These are phyloP conservation scores for Congeria kusceri DNA, from an alignment of 2,888 invertebrate species.

Conservation along the genomic window DNA sequence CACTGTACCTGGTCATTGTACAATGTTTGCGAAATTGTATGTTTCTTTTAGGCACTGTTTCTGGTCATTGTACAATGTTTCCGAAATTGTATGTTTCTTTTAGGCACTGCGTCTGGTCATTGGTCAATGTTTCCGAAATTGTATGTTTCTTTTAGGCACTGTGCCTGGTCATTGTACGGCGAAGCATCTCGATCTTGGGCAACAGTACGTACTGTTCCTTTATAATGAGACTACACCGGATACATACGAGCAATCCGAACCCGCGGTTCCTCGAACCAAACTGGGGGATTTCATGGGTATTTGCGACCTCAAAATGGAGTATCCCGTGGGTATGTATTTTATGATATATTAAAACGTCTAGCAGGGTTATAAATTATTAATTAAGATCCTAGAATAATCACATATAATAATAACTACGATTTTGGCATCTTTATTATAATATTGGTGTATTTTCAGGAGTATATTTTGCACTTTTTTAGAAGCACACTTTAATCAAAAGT, in stretches of 20 bases:
- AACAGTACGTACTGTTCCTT: constrained; percentile 24
- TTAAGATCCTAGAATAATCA: no score
- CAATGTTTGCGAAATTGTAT: no score
- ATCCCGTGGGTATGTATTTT: constrained; percentile 26
- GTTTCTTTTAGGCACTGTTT: no score
- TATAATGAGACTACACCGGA: not conserved
- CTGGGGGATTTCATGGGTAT: constrained; percentile 15
- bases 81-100: no score
- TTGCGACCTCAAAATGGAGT: constrained; percentile 36
- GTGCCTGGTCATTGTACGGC: constrained; percentile 33
- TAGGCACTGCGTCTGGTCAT: no score
- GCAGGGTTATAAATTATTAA: not conserved
- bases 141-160: constrained; percentile 19
- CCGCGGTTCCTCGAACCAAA: constrained; percentile 3
- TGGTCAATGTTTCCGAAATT: no score
- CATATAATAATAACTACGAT: not conserved
- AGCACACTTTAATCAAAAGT: no score
- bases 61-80: no score
- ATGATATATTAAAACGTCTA: not conserved
- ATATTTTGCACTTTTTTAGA: no score
- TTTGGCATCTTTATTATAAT: no score
- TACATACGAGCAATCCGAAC: constrained; percentile 27
- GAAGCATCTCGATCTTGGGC: constrained; percentile 14
- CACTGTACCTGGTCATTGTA: no score
- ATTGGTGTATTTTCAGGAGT: no score